These are phyloP conservation scores for Morpho helenor DNA, from an alignment of 2,888 invertebrate species.

Conservation along the genomic window DNA sequence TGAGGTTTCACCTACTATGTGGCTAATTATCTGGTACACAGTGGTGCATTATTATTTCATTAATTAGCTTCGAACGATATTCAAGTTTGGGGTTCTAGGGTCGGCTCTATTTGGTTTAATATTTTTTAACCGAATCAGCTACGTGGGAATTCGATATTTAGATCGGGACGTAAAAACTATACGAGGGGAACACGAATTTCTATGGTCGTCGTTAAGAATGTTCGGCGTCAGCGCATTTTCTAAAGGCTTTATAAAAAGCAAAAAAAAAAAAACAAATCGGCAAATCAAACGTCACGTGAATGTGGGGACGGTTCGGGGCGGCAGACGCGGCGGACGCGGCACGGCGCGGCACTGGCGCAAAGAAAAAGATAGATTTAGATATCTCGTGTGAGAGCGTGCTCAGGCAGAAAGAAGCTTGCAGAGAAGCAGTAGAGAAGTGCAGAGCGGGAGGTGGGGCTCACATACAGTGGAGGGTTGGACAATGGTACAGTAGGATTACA, in stretches of 20 bases:
- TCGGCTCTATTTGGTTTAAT: conserved; percentile 24
- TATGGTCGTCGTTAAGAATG: conserved; percentile 3
- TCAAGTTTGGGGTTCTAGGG: conserved; percentile 17
- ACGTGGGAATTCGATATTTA: background rate
- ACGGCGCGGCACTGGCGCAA: conserved; percentile 55
- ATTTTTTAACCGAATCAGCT: conserved; percentile 5
- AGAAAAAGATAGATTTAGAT: conserved; percentile 52
- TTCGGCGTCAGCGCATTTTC: conserved; percentile 52
- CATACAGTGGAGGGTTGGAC: conserved; percentile 71
- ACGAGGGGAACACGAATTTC: background rate
- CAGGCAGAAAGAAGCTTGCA: conserved; percentile 79
- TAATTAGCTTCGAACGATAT: conserved; percentile 15
- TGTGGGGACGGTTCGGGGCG: conserved; percentile 53
- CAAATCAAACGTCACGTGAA: conserved; percentile 60
- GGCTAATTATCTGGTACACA: conserved; percentile 26
- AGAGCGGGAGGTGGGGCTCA: conserved; percentile 77
- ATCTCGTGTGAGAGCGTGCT: conserved; percentile 73
- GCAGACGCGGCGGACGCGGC: conserved; percentile 35
- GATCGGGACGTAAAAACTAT: background rate
- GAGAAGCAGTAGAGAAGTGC: conserved; percentile 80
- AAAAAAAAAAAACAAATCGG: conserved; percentile 60
- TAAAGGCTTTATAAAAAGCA: conserved; percentile 70
- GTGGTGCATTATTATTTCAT: conserved; percentile 25
- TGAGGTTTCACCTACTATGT: conserved; percentile 36
- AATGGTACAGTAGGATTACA: conserved; percentile 75